Evolutionary conservation across 2,113 vertebrate genomes (phyloP).

Genomic region (Sarotherodon lohbergeri): DNA sequence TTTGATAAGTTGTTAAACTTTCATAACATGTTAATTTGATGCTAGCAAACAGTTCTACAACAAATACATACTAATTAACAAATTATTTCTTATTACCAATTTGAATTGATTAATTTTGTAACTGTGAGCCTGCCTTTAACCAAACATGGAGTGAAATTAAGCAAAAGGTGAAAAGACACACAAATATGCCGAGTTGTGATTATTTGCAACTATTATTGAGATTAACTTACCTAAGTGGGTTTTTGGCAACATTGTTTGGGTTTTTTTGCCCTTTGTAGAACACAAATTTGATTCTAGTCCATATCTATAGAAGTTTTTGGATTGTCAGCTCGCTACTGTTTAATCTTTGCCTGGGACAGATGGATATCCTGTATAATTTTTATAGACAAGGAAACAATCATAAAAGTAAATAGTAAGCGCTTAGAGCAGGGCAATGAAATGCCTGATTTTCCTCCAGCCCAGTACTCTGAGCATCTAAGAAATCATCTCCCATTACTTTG

Average conservation of each 20-base stretch:
- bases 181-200: not conserved
- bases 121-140: not conserved
- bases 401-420: conserved; percentile 37
- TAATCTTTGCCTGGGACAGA: not conserved
- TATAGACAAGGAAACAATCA: conserved; percentile 26
- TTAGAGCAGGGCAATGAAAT: conserved; percentile 28
- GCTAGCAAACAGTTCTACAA: not conserved
- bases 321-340: not conserved
- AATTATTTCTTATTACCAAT: not conserved
- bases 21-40: not conserved
- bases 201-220: not conserved
- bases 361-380: conserved; percentile 15
- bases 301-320: not conserved
- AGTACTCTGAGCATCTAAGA: conserved; percentile 21
- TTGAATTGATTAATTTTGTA: not conserved
- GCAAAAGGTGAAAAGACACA: not conserved
- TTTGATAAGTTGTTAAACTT: not conserved
- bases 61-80: not conserved
- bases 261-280: not conserved
- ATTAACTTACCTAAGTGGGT: not conserved
- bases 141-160: not conserved
- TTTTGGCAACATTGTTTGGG: not conserved
- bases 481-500: conserved; percentile 56
- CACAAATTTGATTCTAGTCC: not conserved
- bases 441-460: conserved; percentile 14